Evolutionary conservation across 2,888 invertebrate genomes (phyloP).

Genomic region (Parnassius apollo): DNA sequence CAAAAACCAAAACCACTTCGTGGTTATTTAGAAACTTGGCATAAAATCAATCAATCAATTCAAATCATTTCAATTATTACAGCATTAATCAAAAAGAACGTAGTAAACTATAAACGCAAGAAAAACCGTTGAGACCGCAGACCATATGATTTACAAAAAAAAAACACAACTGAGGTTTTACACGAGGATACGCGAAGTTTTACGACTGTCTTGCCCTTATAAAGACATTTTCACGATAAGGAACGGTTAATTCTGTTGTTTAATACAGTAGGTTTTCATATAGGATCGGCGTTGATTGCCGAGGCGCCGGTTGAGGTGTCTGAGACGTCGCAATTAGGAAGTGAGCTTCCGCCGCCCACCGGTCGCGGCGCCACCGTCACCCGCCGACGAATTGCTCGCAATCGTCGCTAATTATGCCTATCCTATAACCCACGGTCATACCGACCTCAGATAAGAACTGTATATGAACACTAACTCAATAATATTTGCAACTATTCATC

Average conservation of each 20-base stretch:
- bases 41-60: too few relatives aligned
- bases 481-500: too few relatives aligned
- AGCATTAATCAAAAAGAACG: too few relatives aligned
- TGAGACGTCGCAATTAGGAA: slow-evolving; percentile 75
- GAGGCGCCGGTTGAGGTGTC: slow-evolving; percentile 79
- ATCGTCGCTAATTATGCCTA: slow-evolving; percentile 71
- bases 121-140: too few relatives aligned
- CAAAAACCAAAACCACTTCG: too few relatives aligned
- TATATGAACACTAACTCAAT: neutral
- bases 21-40: too few relatives aligned
- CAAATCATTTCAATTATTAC: too few relatives aligned
- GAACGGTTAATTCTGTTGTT: neutral
- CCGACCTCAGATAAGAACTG: slow-evolving; percentile 3
- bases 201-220: slow-evolving; percentile 9
- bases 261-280: slow-evolving; percentile 6
- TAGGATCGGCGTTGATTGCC: slow-evolving; percentile 72
- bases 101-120: too few relatives aligned
- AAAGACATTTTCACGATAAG: slow-evolving; percentile 4
- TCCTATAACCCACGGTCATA: slow-evolving; percentile 32
- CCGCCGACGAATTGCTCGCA: slow-evolving; percentile 67
- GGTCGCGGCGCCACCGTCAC: slow-evolving; percentile 70
- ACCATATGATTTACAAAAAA: too few relatives aligned
- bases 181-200: neutral
- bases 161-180: too few relatives aligned
- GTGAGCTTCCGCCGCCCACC: slow-evolving; percentile 79